A percentile compares a stretch with the other conserved stretches of the same genome.
These are phyloP conservation scores for Darevskia mixta DNA, from an alignment of 2,797 vertebrate genomes.

Conservation along the genomic window DNA sequence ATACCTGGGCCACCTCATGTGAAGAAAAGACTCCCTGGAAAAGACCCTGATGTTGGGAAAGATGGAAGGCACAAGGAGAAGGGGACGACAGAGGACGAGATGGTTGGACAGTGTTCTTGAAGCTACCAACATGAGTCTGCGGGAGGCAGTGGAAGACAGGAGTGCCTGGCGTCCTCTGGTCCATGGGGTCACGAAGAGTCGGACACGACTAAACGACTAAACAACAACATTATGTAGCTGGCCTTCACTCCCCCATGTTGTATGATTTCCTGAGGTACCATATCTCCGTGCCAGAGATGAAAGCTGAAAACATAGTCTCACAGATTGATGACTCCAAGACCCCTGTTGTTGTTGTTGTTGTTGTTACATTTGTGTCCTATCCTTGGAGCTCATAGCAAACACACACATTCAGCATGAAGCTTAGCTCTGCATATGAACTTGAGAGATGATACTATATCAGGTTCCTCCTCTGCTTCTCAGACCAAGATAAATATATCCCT, in stretches of 20 bases:
- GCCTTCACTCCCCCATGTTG: neutral
- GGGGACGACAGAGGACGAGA: too few species aligned
- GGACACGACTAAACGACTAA: too few species aligned
- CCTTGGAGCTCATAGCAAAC: neutral
- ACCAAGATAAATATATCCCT: neutral
- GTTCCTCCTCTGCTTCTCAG: neutral
- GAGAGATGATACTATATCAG: neutral
- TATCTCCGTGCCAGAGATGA: neutral
- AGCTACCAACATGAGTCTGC: too few species aligned
- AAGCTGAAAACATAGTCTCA: too few species aligned
- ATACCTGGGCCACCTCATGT: too few species aligned
- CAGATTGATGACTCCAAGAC: neutral
- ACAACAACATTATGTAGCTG: neutral
- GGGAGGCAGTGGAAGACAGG: too few species aligned
- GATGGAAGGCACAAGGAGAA: too few species aligned
- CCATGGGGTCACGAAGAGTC: too few species aligned
- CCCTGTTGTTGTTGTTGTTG: neutral
- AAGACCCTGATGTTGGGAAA: too few species aligned
- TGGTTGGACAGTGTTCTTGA: too few species aligned
- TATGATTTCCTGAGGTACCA: neutral
- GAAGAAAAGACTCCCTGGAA: too few species aligned
- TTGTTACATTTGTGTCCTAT: neutral
- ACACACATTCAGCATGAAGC: neutral
- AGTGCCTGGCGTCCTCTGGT: too few species aligned
- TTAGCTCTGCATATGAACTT: neutral